phyloP scores from a whole-genome alignment of 2,888 invertebrate genomes.

The Tiliacea aurago region DNA sequence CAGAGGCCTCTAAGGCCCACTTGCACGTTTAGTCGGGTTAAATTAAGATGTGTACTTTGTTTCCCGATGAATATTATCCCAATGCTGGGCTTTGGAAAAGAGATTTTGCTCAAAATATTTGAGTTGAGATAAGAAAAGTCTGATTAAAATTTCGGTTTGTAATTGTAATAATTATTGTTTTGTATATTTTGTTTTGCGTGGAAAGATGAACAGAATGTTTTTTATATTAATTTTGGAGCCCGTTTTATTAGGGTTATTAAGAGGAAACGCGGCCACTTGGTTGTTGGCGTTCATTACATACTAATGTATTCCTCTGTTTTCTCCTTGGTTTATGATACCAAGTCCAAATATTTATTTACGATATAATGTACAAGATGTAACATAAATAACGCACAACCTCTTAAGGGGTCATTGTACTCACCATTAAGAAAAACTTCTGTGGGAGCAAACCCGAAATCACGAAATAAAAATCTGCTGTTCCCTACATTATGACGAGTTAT shows the following conservation, averaged over 20 bases:
- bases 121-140: conserved; percentile 30
- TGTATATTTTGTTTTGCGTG: conserved; percentile 21
- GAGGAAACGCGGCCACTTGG: no score
- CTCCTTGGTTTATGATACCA: not conserved
- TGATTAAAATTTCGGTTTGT: conserved; percentile 32
- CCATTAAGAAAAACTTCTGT: no score
- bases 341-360: not conserved
- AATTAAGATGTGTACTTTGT: not conserved
- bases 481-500: no score
- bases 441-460: no score
- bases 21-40: no score
- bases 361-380: not conserved
- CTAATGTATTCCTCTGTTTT: not conserved
- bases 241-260: no score
- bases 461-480: no score
- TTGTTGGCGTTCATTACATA: not conserved
- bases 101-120: conserved; percentile 31
- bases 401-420: no score
- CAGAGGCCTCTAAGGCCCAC: no score
- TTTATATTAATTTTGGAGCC: no score
- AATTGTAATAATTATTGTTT: conserved; percentile 11
- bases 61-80: not conserved
- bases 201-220: not conserved
- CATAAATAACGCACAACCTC: no score
- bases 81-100: not conserved